Percentiles rank a stretch among this genome's conserved stretches.
Evolutionary conservation across 2,888 invertebrate species (phyloP).

Genomic region (Ditylenchus weischeri): DNA sequence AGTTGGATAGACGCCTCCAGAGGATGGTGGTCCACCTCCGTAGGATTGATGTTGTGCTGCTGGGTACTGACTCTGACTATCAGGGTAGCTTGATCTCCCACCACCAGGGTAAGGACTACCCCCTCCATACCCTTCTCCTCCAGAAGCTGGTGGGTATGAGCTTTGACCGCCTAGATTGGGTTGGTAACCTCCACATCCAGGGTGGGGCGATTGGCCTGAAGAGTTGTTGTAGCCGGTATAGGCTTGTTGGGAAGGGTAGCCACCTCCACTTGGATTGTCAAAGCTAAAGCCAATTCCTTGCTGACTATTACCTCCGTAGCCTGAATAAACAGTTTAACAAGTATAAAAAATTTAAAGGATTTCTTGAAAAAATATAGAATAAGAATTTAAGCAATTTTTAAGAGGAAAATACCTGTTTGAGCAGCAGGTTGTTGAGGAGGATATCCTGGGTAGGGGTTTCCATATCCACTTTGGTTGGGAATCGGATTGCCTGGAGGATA

Average conservation of each 20-base stretch:
- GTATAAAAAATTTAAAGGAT: background rate
- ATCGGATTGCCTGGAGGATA: too few species aligned
- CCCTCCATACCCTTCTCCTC: background rate
- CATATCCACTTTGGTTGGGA: too few species aligned
- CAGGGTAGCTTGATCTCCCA: background rate
- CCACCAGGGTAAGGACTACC: background rate
- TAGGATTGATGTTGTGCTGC: background rate
- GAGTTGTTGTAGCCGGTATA: background rate
- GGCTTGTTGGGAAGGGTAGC: background rate
- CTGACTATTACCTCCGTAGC: background rate
- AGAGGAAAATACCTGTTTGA: background rate
- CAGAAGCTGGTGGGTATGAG: background rate
- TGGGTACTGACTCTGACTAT: background rate
- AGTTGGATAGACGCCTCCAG: slow-evolving; percentile 4
- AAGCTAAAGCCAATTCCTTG: background rate
- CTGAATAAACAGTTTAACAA: background rate
- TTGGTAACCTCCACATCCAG: background rate
- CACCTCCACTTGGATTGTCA: background rate
- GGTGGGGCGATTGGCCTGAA: background rate
- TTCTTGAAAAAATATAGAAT: too few species aligned
- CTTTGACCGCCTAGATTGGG: background rate
- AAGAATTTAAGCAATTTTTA: too few species aligned
- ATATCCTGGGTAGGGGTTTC: slow-evolving; percentile 4
- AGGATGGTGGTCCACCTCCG: background rate
- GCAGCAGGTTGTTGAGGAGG: slow-evolving; percentile 6